A percentile compares a stretch with the other conserved stretches of the same genome.
These are phyloP conservation scores for Enteromius unitaeniatus DNA, from an alignment of 2,797 vertebrate species.

Conservation along the genomic window DNA sequence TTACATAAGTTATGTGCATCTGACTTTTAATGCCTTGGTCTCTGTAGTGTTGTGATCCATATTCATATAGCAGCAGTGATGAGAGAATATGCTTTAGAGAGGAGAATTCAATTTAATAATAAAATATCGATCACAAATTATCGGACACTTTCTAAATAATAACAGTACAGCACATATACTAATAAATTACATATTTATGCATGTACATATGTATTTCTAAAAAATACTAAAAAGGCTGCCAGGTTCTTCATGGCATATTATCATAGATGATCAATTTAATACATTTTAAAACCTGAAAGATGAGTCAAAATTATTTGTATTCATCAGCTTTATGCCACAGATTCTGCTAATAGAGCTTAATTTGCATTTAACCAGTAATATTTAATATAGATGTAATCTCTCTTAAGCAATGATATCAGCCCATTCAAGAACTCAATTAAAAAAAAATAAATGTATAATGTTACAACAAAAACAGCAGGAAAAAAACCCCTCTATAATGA, in stretches of 20 bases:
- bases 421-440: background rate
- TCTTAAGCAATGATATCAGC: background rate
- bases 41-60: too few relatives aligned
- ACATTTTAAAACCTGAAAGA: background rate
- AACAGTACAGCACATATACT: too few relatives aligned
- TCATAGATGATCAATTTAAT: background rate
- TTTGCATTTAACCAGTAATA: constrained; percentile 3
- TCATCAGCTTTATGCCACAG: background rate
- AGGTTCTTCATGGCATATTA: background rate
- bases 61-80: too few relatives aligned
- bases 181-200: background rate
- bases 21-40: background rate
- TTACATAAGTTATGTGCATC: background rate
- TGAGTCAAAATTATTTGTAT: background rate
- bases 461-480: background rate
- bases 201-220: too few relatives aligned
- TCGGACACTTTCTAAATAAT: background rate
- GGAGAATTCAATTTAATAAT: too few relatives aligned
- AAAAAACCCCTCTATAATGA: background rate
- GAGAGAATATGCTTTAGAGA: too few relatives aligned
- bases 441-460: background rate
- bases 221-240: background rate
- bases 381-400: background rate
- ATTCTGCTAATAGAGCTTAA: background rate
- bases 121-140: background rate